These are phyloP conservation scores for Maniola jurtina DNA, from an alignment of 1,140 invertebrate species.

Conservation along the genomic window DNA sequence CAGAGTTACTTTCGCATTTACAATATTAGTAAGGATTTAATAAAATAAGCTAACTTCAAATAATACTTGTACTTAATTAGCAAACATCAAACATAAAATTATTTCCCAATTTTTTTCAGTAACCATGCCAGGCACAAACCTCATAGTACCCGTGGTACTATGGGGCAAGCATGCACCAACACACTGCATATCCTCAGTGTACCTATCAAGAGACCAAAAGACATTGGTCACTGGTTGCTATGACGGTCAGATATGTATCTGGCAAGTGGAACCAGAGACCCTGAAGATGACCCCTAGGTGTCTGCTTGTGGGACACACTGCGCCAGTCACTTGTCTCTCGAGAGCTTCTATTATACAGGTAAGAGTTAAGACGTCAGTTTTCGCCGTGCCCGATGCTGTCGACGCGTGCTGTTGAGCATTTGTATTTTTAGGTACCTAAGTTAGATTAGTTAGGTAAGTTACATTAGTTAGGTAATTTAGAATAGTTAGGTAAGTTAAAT, in stretches of 20 bases:
- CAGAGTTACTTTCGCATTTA: no score
- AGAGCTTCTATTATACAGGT: constrained; percentile 86
- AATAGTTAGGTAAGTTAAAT: no score
- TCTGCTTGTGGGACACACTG: constrained; percentile 96
- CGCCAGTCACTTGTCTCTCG: constrained; percentile 94
- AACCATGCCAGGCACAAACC: constrained; percentile 91
- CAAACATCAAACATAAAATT: no score
- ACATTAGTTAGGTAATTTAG: no score
- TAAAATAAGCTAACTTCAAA: no score
- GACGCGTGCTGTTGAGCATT: not conserved
- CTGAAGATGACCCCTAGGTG: constrained; percentile 96
- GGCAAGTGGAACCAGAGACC: constrained; percentile 91
- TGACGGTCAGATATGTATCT: constrained; percentile 98
- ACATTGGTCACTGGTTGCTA: constrained; percentile 97
- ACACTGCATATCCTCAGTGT: constrained; percentile 97
- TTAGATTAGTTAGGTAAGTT: no score
- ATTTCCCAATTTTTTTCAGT: constrained; percentile 31
- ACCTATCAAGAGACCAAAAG: constrained; percentile 93
- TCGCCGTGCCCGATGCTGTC: not conserved
- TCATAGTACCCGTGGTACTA: constrained; percentile 97
- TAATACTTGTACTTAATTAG: no score
- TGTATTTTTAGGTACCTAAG: no score
- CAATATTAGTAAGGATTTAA: no score
- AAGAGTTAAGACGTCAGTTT: not conserved
- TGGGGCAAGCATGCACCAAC: constrained; percentile 98